These are phyloP conservation scores for Capromys pilorides DNA, from an alignment of 2,797 vertebrate species.

Conservation along the genomic window DNA sequence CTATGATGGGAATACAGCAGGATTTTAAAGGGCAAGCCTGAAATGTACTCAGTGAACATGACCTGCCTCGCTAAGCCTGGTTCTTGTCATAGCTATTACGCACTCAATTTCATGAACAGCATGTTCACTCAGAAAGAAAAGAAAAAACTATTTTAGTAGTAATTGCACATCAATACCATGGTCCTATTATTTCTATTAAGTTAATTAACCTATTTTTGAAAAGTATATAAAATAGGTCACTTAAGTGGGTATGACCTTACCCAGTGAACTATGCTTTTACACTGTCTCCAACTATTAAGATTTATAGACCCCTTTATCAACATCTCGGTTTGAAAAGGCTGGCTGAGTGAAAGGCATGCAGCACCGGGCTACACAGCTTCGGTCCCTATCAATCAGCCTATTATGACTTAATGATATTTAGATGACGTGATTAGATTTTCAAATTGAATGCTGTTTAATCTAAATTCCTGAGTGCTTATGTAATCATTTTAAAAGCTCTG, in stretches of 20 bases:
- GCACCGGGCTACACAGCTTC: constrained; percentile 66
- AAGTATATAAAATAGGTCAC: constrained; percentile 78
- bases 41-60: neutral
- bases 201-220: constrained; percentile 79
- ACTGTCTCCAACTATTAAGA: constrained; percentile 73
- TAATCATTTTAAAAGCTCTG: constrained; percentile 66
- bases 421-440: constrained; percentile 77
- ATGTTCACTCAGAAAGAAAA: constrained; percentile 65
- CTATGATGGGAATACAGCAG: constrained; percentile 46
- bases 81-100: constrained; percentile 76
- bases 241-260: constrained; percentile 72
- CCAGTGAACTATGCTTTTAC: constrained; percentile 78
- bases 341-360: constrained; percentile 73
- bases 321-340: constrained; percentile 71
- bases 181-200: constrained; percentile 75
- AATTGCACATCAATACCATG: constrained; percentile 74
- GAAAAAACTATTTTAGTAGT: constrained; percentile 73
- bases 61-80: constrained; percentile 70
- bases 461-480: constrained; percentile 77
- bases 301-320: constrained; percentile 76
- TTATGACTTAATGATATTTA: constrained; percentile 80
- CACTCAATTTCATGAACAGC: constrained; percentile 70
- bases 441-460: constrained; percentile 79
- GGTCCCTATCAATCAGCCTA: constrained; percentile 74
- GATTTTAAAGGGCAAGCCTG: constrained; percentile 49